These are phyloP conservation scores for Leptinotarsa defecta DNA, from an alignment of 1,140 invertebrate species.

Conservation along the genomic window DNA sequence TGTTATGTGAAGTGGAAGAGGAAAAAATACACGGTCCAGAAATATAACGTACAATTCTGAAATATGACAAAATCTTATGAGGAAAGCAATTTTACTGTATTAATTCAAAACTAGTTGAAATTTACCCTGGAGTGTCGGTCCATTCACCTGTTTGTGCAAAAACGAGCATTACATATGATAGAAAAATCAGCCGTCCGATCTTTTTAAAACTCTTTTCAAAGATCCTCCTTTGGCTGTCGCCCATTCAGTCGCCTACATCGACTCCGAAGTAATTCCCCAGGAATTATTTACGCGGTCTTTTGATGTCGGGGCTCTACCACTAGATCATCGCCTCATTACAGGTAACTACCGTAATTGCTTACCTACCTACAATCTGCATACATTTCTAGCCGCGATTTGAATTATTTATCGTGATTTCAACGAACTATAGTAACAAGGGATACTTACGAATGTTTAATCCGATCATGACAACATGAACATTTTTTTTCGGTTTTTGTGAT, in stretches of 20 bases:
- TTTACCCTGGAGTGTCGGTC: too few species aligned
- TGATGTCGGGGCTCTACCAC: slow-evolving; percentile 40
- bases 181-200: too few species aligned
- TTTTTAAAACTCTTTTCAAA: too few species aligned
- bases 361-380: slow-evolving; percentile 42
- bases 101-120: too few species aligned
- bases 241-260: neutral
- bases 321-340: slow-evolving; percentile 36
- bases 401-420: slow-evolving; percentile 39
- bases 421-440: neutral
- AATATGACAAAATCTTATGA: too few species aligned
- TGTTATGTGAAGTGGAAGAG: too few species aligned
- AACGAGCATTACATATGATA: too few species aligned
- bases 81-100: too few species aligned
- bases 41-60: too few species aligned
- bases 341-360: slow-evolving; percentile 42
- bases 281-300: slow-evolving; percentile 48
- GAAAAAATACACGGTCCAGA: too few species aligned
- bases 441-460: neutral
- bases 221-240: neutral
- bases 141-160: too few species aligned
- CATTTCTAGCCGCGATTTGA: slow-evolving; percentile 26
- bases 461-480: neutral
- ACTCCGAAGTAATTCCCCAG: slow-evolving; percentile 46
- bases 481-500: too few species aligned